phyloP scores from a whole-genome alignment of 2,888 invertebrate species.

The Caenorhabditis plicata region DNA sequence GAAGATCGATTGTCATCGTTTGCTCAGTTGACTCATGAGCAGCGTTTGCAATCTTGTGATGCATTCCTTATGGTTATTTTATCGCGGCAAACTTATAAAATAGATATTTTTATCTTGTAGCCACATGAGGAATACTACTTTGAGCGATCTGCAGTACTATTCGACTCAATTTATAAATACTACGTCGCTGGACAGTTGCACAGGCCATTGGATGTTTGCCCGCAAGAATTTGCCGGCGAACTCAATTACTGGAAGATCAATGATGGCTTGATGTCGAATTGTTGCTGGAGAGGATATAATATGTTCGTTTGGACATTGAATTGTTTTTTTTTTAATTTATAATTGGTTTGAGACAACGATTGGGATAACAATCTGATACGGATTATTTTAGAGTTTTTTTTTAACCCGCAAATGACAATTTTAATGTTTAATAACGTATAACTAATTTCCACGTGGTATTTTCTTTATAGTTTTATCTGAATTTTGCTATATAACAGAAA shows the following conservation, averaged over 20 bases:
- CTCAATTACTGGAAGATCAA: conserved; percentile 57
- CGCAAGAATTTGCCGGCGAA: conserved; percentile 47
- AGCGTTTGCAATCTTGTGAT: conserved; percentile 37
- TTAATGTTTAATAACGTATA: too few relatives aligned
- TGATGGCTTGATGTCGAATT: conserved; percentile 51
- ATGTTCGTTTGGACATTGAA: conserved; percentile 39
- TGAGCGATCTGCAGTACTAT: conserved; percentile 58
- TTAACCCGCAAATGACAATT: too few relatives aligned
- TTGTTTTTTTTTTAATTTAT: background rate
- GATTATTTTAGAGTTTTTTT: too few relatives aligned
- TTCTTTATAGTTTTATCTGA: too few relatives aligned
- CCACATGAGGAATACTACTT: conserved; percentile 62
- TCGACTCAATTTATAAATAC: conserved; percentile 60
- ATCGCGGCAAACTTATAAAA: background rate
- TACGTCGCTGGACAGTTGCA: conserved; percentile 56
- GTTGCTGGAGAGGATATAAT: conserved; percentile 52
- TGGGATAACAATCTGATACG: background rate
- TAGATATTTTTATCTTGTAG: too few relatives aligned
- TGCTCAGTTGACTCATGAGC: conserved; percentile 43
- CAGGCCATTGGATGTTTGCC: conserved; percentile 55
- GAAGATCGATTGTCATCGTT: conserved; percentile 42
- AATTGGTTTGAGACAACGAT: too few relatives aligned
- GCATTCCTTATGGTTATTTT: conserved; percentile 39
- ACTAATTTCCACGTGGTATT: too few relatives aligned
- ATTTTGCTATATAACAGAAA: too few relatives aligned